Evolutionary conservation across 2,888 invertebrate species (phyloP).

Genomic region (Adela reaumurella): DNA sequence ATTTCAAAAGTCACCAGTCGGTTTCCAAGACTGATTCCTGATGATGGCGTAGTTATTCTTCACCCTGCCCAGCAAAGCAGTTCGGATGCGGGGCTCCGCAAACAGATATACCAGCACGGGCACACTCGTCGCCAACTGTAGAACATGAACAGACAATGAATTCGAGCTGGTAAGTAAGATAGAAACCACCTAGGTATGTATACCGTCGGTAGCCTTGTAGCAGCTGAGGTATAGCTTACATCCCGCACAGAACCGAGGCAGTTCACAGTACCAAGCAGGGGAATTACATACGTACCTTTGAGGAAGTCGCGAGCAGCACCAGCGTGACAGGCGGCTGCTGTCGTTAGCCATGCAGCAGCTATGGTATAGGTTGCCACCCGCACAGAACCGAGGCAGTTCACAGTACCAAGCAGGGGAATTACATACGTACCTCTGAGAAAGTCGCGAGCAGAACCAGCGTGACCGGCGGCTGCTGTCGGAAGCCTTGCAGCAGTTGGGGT

Average conservation of each 20-base stretch:
- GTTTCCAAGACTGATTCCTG: conserved; percentile 1
- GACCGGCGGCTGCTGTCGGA: conserved; percentile 41
- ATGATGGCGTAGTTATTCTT: conserved; percentile 36
- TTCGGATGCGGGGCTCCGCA: conserved; percentile 41
- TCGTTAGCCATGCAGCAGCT: too few species aligned
- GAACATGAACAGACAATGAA: conserved; percentile 5
- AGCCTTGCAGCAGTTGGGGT: conserved; percentile 33
- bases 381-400: too few species aligned
- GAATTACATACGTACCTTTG: conserved; percentile 32
- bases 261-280: too few species aligned
- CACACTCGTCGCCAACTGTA: conserved; percentile 46
- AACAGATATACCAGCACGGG: conserved; percentile 47
- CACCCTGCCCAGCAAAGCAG: conserved; percentile 49
- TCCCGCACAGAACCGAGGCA: too few species aligned
- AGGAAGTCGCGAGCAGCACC: conserved; percentile 42
- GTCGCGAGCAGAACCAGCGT: conserved; percentile 44
- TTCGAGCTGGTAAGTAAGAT: too few species aligned
- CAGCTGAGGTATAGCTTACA: too few species aligned
- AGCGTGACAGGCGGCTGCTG: conserved; percentile 43
- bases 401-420: background rate
- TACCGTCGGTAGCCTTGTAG: too few species aligned
- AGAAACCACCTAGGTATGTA: too few species aligned
- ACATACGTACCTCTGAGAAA: conserved; percentile 40
- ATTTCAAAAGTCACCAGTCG: background rate
- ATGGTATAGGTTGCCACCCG: too few species aligned